Percentiles rank a stretch among this genome's conserved stretches.
Evolutionary conservation across 2,797 vertebrate species (phyloP).

Genomic region (Neostethus bicornis): DNA sequence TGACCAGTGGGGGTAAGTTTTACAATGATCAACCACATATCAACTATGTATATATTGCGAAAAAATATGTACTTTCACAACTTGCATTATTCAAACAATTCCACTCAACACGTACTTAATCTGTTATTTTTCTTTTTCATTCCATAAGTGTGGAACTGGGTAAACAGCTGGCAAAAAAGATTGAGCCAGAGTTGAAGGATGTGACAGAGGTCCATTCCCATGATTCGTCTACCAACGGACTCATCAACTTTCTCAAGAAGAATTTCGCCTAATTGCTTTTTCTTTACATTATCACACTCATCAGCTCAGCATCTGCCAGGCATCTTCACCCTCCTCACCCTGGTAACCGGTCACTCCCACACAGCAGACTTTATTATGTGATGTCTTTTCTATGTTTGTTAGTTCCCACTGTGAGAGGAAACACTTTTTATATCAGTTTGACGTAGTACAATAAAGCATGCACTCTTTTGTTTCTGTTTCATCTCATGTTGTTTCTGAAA

Average conservation of each 20-base stretch:
- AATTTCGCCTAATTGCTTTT: conserved; percentile 76
- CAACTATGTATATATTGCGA: too few species aligned
- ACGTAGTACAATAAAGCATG: conserved; percentile 12
- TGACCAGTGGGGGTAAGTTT: conserved; percentile 97
- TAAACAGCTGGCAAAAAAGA: conserved; percentile 96
- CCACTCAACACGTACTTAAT: not conserved
- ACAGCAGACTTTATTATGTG: conserved; percentile 52
- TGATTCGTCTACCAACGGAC: conserved; percentile 94
- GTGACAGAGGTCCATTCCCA: conserved; percentile 87
- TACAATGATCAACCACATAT: too few species aligned
- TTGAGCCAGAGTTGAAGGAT: conserved; percentile 92
- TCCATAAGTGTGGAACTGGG: conserved; percentile 91
- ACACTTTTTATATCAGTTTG: conserved; percentile 38
- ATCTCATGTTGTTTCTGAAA: conserved; percentile 31
- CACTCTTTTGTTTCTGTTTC: conserved; percentile 13
- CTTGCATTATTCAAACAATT: not conserved
- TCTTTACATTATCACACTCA: conserved; percentile 36
- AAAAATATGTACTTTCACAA: not conserved
- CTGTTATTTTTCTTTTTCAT: not conserved
- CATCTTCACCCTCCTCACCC: conserved; percentile 29
- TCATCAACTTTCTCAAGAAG: conserved; percentile 95
- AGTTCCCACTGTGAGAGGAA: conserved; percentile 24
- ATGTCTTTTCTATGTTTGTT: conserved; percentile 38
- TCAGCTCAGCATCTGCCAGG: conserved; percentile 33
- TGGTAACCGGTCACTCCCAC: conserved; percentile 70